Evolutionary conservation across 2,113 vertebrate species (phyloP).

Genomic region (Festucalex cinctus): DNA sequence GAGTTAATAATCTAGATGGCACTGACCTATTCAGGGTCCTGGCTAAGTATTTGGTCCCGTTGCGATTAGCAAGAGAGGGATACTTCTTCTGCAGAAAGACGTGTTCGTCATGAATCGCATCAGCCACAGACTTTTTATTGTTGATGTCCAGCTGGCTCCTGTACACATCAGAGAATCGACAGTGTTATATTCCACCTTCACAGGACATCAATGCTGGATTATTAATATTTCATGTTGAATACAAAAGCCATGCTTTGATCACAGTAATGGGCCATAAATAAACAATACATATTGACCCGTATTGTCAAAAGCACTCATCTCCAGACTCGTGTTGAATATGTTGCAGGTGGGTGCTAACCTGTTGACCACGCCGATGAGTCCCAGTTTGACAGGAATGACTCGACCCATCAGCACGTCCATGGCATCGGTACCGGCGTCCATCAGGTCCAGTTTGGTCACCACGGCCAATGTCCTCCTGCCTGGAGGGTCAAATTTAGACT

Average conservation of each 20-base stretch:
- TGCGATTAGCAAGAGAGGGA: slow-evolving; percentile 92
- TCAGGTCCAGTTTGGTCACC: slow-evolving; percentile 97
- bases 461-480: slow-evolving; percentile 95
- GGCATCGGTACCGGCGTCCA: slow-evolving; percentile 97
- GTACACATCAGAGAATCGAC: not conserved
- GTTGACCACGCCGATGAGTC: slow-evolving; percentile 96
- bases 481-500: slow-evolving; percentile 39
- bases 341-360: slow-evolving; percentile 69
- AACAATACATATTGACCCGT: slow-evolving; percentile 3
- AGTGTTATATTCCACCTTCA: not conserved
- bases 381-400: slow-evolving; percentile 97
- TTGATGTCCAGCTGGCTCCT: slow-evolving; percentile 99
- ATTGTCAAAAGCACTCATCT: not conserved
- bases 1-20: not conserved
- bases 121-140: slow-evolving; percentile 90
- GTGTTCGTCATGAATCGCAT: slow-evolving; percentile 91
- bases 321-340: not conserved
- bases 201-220: not conserved
- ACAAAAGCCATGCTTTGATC: not conserved
- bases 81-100: slow-evolving; percentile 98
- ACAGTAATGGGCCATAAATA: not conserved
- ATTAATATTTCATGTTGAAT: not conserved
- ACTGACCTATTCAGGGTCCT: slow-evolving; percentile 91
- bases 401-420: slow-evolving; percentile 97
- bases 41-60: slow-evolving; percentile 95